Evolutionary conservation across 2,888 invertebrate species (phyloP), one percentile per base, ranked within the genome.

Genomic region (Xiphydria camelus): DNA sequence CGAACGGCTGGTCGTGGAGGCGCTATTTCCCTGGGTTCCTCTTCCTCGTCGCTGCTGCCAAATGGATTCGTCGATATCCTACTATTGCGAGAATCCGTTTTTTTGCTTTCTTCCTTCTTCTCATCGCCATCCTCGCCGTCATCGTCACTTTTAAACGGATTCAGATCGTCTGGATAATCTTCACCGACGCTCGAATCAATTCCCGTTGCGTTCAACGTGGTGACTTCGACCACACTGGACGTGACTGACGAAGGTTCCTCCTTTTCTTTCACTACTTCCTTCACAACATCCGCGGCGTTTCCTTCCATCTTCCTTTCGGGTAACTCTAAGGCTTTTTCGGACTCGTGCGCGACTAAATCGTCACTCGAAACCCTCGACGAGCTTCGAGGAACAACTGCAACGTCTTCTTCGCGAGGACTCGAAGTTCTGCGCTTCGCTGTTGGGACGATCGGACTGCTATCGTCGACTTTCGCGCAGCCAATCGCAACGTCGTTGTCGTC

Each of bases 61-160:
- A 88, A 88, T 2, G 88, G 88, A 79, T 88, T 88, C n/a, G 80
- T 80, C 12, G 62, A 62, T 6, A 54, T 43, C 41, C 33, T 47
- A 18, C 35, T 50, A 14, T 19, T 48, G 7, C 34, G n/a, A 5
- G 40, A 46, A 37, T 14, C 45, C 5, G 40, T n/a, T 15, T 42
- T 25, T 4, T 38, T n/a, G 18, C 39, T 17, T 12, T 36, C 15
- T 22, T 45, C 39, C 9, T 39, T 44, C 42, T 37, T 57, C 57
- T 76, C 78, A 32, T 77, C 78, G 32, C 82, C 82, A 22, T 79
- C 80, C 38, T 86, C 86, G 51, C 86, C 86, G 29, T 83, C 83
- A 18, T 81, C 82, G 43, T 88, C 88, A 57, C 86, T 87, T 22
- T 82, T 85, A 76, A 94, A 94, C 4, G 93, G 93, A 79, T 94